Evolutionary conservation across 2,888 invertebrate species (phyloP).

Genomic region (Muscina levida): DNA sequence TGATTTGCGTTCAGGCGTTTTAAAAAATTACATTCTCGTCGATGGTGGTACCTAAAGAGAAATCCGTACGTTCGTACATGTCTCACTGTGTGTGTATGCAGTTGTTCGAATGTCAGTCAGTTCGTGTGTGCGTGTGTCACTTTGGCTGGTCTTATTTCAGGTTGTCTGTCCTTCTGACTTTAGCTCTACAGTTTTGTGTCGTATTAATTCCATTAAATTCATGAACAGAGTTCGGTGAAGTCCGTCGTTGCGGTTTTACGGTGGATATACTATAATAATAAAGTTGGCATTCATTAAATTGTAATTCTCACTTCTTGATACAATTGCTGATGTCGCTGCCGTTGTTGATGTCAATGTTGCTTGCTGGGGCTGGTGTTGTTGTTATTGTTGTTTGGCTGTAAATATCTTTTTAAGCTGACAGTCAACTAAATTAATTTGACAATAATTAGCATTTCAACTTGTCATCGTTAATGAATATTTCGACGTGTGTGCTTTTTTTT

Average conservation of each 20-base stretch:
- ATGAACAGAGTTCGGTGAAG: slow-evolving; percentile 19
- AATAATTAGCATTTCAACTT: slow-evolving; percentile 79
- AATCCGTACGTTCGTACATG: background rate
- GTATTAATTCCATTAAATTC: slow-evolving; percentile 44
- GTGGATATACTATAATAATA: slow-evolving; percentile 36
- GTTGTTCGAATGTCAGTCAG: background rate
- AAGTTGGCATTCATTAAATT: slow-evolving; percentile 65
- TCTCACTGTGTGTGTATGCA: too few species aligned
- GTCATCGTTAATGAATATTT: slow-evolving; percentile 77
- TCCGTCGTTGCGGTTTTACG: slow-evolving; percentile 25
- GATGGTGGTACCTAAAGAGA: background rate
- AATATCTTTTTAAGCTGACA: slow-evolving; percentile 76
- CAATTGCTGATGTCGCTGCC: slow-evolving; percentile 23
- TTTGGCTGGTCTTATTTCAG: too few species aligned
- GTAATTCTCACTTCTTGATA: slow-evolving; percentile 64
- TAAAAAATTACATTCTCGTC: background rate
- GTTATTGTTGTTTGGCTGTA: slow-evolving; percentile 41
- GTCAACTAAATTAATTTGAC: slow-evolving; percentile 79
- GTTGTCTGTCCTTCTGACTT: background rate
- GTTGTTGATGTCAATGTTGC: slow-evolving; percentile 35
- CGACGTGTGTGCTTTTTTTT: slow-evolving; percentile 27
- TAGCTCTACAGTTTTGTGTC: slow-evolving; percentile 46
- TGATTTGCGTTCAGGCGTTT: background rate
- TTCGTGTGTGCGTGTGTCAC: background rate
- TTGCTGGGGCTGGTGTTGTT: slow-evolving; percentile 12